Evolutionary conservation across 2,113 vertebrate genomes (phyloP), one percentile per base, ranked within the genome.

Genomic region (Cyphomyrus plagiostoma): DNA sequence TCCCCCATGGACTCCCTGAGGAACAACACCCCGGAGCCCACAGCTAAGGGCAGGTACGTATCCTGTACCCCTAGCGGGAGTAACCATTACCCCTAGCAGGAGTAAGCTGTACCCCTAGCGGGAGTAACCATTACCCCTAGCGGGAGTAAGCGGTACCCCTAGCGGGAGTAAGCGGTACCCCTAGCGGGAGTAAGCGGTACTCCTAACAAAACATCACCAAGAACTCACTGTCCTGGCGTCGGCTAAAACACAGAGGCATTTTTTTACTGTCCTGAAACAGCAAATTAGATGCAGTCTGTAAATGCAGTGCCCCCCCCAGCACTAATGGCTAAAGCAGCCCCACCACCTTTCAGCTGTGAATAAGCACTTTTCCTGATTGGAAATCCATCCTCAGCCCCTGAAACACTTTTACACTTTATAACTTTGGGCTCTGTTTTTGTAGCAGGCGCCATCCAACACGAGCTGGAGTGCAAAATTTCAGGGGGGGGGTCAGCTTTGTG

Each of bases 41-140:
- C 46, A 19, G 94, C 93, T 92, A 95, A 95, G 93, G 94, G 95
- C 94, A 97, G 96, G 96, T 97, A 87, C 83, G 94, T 93, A 74
- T 52, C 52, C 42, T 9, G 10, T 58, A 56, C 39, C 52, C 70
- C 62, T 48, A 58, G 46, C 48, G 9, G 1, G 48, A 86, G 87
- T 19, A 42, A 84, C 52, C 42, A 4, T 5, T 58, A 56, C 39
- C 52, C 70, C 62, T 48, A 58, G 46, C 48, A 49, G 48, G 48
- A 49, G 48, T 49, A 11, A 49, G 9, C 49, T 15, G 11, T 11
- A 49, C 8, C 48, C 8, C 9, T 48, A 48, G 48, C 48, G 9
- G 1, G 48, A 48, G 48, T 48, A 48, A 48, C 48, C 48, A 9
- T 8, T 13, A 49, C 10, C 49, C 49, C 49, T 49, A 49, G 49